Evolutionary conservation across 2,113 vertebrate genomes (phyloP).

Genomic region (Charadrius vociferus): DNA sequence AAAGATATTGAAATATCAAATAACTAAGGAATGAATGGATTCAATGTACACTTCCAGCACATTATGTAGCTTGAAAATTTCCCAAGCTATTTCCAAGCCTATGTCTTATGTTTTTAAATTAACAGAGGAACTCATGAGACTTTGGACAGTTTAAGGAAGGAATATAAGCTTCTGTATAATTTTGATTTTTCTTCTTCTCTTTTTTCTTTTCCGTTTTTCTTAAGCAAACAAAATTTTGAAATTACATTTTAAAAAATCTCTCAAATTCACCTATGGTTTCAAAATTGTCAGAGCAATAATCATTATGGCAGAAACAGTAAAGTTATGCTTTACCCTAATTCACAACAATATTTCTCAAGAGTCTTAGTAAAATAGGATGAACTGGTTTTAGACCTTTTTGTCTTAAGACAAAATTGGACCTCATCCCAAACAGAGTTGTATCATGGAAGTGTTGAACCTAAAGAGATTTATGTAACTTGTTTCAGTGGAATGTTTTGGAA

Average conservation of each 20-base stretch:
- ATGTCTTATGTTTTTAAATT: not conserved
- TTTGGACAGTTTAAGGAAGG: not conserved
- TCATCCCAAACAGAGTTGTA: not conserved
- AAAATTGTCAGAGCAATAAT: not conserved
- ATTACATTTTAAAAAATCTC: not conserved
- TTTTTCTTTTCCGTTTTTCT: not conserved
- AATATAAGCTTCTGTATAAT: not conserved
- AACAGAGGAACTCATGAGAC: not conserved
- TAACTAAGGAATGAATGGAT: not conserved
- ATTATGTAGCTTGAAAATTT: not conserved
- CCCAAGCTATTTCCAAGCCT: not conserved
- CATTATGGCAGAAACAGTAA: not conserved
- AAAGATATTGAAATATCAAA: not conserved
- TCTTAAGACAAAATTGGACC: not conserved
- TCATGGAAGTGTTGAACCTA: not conserved
- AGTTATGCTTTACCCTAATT: not conserved
- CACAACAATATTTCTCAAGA: not conserved
- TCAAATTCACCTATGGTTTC: not conserved
- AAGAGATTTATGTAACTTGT: not conserved
- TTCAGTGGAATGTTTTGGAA: not conserved
- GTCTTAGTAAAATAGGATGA: not conserved
- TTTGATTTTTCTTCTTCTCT: rapidly evolving
- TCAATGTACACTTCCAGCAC: not conserved
- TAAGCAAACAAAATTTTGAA: not conserved
- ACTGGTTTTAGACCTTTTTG: not conserved